A percentile compares a stretch with the other conserved stretches of the same genome.
phyloP scores from a whole-genome alignment of 2,113 vertebrate species.

The Dasyurus viverrinus region DNA sequence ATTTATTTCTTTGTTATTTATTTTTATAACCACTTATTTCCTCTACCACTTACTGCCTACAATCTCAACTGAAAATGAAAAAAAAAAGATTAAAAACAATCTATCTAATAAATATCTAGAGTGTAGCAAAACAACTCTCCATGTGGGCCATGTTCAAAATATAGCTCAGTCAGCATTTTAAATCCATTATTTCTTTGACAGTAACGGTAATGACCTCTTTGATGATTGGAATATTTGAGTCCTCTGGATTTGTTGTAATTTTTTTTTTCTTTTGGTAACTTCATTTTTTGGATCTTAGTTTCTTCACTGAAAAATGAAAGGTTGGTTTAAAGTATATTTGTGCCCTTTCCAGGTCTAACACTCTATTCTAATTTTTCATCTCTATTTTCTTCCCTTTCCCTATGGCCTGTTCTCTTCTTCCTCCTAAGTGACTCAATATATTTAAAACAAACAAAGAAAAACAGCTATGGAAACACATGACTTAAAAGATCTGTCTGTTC shows the following conservation, averaged over 20 bases:
- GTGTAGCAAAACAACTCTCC: neutral
- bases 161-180: neutral
- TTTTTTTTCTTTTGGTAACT: neutral
- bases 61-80: neutral
- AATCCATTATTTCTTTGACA: neutral
- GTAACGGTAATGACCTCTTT: neutral
- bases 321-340: too few relatives aligned
- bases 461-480: too few relatives aligned
- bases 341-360: too few relatives aligned
- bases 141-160: neutral
- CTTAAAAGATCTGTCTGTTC: too few relatives aligned
- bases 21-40: neutral
- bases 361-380: too few relatives aligned
- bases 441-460: too few relatives aligned
- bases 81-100: neutral
- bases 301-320: too few relatives aligned
- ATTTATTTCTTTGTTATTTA: neutral
- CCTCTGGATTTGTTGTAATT: neutral
- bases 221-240: neutral
- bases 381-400: too few relatives aligned
- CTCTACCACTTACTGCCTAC: neutral
- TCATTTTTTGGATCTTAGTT: too few relatives aligned
- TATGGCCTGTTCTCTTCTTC: too few relatives aligned
- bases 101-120: neutral
- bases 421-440: too few relatives aligned